Conservation (phyloP, 2,113 vertebrate genomes). For the Mus pahari region DNA sequence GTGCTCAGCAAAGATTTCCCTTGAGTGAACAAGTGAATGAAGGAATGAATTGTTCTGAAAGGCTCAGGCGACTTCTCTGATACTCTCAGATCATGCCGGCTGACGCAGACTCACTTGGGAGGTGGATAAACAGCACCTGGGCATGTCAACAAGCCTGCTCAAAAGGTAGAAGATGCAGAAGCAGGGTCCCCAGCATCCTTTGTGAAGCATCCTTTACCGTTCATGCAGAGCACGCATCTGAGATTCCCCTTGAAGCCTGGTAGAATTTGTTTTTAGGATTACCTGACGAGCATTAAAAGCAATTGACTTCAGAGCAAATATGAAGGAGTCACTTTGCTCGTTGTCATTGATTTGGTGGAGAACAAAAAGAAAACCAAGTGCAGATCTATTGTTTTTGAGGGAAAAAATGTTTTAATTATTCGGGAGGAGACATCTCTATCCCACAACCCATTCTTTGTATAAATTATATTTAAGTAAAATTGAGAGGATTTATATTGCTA, state of each 20-base stretch:
- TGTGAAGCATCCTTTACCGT: slow-evolving; percentile 41
- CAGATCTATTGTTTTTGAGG: slow-evolving; percentile 62
- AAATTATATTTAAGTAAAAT: slow-evolving; percentile 69
- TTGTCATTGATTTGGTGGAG: slow-evolving; percentile 64
- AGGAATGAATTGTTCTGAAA: slow-evolving; percentile 28
- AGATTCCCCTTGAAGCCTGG: slow-evolving; percentile 37
- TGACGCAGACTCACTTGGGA: neutral
- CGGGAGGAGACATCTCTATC: neutral
- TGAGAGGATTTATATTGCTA: neutral
- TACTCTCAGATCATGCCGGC: neutral
- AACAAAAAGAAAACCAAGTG: slow-evolving; percentile 73
- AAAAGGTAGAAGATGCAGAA: neutral
- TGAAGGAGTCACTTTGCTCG: slow-evolving; percentile 59
- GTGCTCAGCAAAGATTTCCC: slow-evolving; percentile 5
- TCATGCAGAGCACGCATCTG: neutral
- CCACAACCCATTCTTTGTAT: neutral
- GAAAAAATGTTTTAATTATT: slow-evolving; percentile 71
- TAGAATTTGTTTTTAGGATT: slow-evolving; percentile 79
- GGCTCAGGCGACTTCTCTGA: neutral
- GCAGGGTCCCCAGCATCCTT: neutral
- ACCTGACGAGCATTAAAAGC: slow-evolving; percentile 72
- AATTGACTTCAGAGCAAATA: slow-evolving; percentile 65
- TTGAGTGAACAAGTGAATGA: slow-evolving; percentile 47
- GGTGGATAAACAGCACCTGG: neutral
- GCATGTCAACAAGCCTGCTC: neutral